Percentiles rank a stretch among this genome's conserved stretches.
Conservation (phyloP, 1,140 invertebrate species). For the Centruroides sculpturatus region DNA sequence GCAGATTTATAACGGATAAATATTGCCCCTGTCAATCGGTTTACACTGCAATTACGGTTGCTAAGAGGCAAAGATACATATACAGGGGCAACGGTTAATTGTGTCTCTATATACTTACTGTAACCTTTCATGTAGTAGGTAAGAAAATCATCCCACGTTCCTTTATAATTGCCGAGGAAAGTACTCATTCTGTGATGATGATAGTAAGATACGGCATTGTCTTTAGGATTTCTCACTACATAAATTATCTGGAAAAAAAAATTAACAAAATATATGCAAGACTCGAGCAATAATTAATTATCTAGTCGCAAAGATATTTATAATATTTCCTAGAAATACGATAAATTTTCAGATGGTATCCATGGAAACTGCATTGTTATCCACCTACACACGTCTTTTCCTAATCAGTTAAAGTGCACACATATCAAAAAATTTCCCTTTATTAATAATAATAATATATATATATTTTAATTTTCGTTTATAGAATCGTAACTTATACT, state of each 20-base stretch:
- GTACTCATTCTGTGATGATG: constrained; percentile 50
- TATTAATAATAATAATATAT: neutral
- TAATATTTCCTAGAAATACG: neutral
- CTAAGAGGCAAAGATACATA: no score
- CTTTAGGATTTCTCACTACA: constrained; percentile 81
- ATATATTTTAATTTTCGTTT: no score
- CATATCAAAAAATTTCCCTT: no score
- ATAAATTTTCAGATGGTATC: neutral
- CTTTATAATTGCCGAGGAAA: constrained; percentile 23
- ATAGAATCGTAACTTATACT: neutral
- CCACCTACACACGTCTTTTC: neutral
- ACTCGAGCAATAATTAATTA: neutral
- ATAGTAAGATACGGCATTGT: constrained; percentile 82
- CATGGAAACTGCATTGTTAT: neutral
- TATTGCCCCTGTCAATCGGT: no score
- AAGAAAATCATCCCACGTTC: constrained; percentile 25
- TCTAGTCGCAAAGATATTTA: neutral
- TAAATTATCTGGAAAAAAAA: constrained; percentile 58
- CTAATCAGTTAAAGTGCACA: no score
- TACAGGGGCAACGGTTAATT: neutral
- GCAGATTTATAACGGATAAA: no score
- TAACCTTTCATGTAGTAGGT: constrained; percentile 22
- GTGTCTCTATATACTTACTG: constrained; percentile 4
- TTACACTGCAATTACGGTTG: no score
- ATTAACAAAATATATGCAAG: neutral